Evolutionary conservation across 2,113 vertebrate genomes (phyloP), one percentile per base, ranked within the genome.

Genomic region (Bufo gargarizans): DNA sequence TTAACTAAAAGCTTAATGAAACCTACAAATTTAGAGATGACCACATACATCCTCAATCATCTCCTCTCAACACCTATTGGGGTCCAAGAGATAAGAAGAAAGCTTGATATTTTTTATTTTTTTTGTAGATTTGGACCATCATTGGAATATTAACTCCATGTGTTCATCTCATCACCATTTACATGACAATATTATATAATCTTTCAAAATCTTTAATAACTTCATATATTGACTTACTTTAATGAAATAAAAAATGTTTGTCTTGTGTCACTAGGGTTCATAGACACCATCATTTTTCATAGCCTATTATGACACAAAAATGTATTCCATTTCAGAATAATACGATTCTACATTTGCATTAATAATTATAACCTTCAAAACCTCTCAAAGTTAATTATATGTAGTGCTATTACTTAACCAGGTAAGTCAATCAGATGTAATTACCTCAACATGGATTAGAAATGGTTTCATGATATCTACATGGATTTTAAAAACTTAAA

Each of bases 301-400:
- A 47, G 5, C 8, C 43, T 43, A 47, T 47, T 7, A 47, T 74
- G 12, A 16, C 33, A 33, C 63, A 67, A 8, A 33, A 69, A 47
- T 19, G 9, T 17, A 76, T 49, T 76, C 4, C 14, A 19, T 76
- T 19, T 19, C 11, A 76, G 72, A 50, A 76, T 33, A 55, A 10
- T 7, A 33, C 22, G 20, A 22, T n/a, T 55, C 19, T 56, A 55
- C 50, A 55, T 56, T 78, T 76, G 33, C 67, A 17, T 61, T 4
- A 78, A 78, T 78, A 17, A 78, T 56, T 22, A 22, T 49, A 78
- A 22, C 77, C 3, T 78, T 78, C 17, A 22, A 78, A 56, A 22
- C 77, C 50, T 55, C 77, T 78, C 5, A 12, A 77, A 55, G 17
- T 53, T 77, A 77, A 78, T 78, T 22, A 78, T 56, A 78, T 22